Evolutionary conservation across 2,888 invertebrate genomes (phyloP), one percentile per base, ranked within the genome.

Genomic region (Ptychoptera albimana): DNA sequence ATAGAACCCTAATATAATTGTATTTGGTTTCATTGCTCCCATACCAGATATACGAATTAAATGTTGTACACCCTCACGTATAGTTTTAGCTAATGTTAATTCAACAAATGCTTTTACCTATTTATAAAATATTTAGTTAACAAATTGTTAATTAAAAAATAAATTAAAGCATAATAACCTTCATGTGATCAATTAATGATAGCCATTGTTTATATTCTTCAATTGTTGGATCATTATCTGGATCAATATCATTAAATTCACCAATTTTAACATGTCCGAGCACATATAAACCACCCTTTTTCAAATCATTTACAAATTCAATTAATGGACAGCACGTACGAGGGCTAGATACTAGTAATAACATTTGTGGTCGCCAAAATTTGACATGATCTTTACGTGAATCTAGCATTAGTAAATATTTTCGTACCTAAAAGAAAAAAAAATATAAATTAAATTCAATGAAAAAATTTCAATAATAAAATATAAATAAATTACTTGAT

Each of bases 11-110:
- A 98, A 69, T 32, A 97, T 75, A 46, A 97, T 88, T 0, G 97
- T 97, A 60, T 98, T 98, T 0, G 97, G 96, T 62, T 97, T 97
- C 97, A 98, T 97, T 11, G 97, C 98, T 1, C 98, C 98, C 59
- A 98, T 79, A 3, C 98, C 98, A 0, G 92, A 82, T 47, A 96
- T 68, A 30, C 94, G 73, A 41, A 89, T 79, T 50, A 98, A 70
- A 66, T 98, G 96, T 47, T 88, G 87, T 37, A 96, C 75, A 2
- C 98, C 98, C 53, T 85, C 82, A 1, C 94, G 73, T 0, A 98
- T 82, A 0, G 80, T 78, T 45, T 74, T 71, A 0, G 93, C 83
- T 9, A 94, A 71, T 1, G 94, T 96, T 8, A 97, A 68, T 67
- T 98, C 97, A 0, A 93, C 83, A 65, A 98, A 98, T 0, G 97